Evolutionary conservation across 2,888 invertebrate genomes (phyloP).

Genomic region (Chrysina gloriosa): DNA sequence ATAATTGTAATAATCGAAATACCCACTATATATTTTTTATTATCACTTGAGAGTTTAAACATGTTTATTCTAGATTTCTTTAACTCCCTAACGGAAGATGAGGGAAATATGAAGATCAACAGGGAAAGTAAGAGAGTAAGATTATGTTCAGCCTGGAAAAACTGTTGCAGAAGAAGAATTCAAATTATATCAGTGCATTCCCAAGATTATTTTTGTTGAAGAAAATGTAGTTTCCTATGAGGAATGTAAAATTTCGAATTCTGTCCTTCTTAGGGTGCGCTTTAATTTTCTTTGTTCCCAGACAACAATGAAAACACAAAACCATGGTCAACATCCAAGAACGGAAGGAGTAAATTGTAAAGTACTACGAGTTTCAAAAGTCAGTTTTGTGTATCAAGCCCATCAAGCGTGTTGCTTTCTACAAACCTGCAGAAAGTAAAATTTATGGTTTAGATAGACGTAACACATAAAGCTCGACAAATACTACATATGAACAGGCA

Average conservation of each 20-base stretch:
- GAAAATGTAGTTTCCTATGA: too few species aligned
- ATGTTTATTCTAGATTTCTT: not conserved
- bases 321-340: not conserved
- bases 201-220: too few species aligned
- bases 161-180: too few species aligned
- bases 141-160: too few species aligned
- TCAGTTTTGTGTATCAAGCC: not conserved
- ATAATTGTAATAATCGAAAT: too few species aligned
- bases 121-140: too few species aligned
- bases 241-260: too few species aligned
- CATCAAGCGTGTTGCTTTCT: not conserved
- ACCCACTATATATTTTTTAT: too few species aligned
- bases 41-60: not conserved
- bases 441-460: not conserved
- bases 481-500: not conserved
- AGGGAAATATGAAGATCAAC: not conserved
- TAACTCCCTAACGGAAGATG: not conserved
- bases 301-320: not conserved
- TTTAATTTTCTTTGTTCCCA: too few species aligned
- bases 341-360: not conserved
- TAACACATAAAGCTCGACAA: not conserved
- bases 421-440: not conserved
- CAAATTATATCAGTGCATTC: too few species aligned
- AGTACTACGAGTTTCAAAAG: not conserved
- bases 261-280: too few species aligned